Base-by-base conservation (phyloP, 2,113 vertebrate species). In the Genyomyrus donnyi region DNA sequence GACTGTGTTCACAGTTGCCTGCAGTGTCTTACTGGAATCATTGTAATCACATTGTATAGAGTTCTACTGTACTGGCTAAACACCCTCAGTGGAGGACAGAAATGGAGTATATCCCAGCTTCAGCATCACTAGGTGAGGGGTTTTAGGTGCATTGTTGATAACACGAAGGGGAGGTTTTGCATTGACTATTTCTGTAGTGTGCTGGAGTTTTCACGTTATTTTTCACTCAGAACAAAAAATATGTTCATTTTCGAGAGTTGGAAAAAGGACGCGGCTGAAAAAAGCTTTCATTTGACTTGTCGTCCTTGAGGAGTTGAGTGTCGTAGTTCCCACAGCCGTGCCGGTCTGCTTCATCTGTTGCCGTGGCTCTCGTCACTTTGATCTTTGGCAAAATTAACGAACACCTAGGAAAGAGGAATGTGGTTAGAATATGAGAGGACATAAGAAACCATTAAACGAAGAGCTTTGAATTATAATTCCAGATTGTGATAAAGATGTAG, bases 381-480 rank as follows among this genome's bases (percentile, higher is more conserved):
- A 96, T 99, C 98, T 96, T 99, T 99, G 62, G 98, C 98, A 92
- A 99, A 99, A 95, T 99, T 99, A 93, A 99, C 98, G 93, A 99
- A 99, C 92, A 99, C 98, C 98, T 99, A 92, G 56, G 91, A 92
- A 91, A 85, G 89, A 86, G 0, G 92, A 52, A 21, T 35, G 13
- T 9, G 24, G 85, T 0, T 99, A 94, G 96, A 97, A 93, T 98
- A 93, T 90, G 97, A 98, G 92, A 80, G 74, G 74, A 74, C 66
- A 35, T 15, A 27, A 74, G n/a, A 74, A 35, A 74, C 1, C 66
- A 74, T 35, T 74, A 27, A 74, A 11, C 2, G 11, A 74, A 35
- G 66, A 77, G 70, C 70, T 77, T 35, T 42, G 1, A 77, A 19
- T 35, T 35, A 42, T 19, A 77, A 77, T 42, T 77, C 35, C 3